Base-by-base conservation (phyloP, 2,113 vertebrate genomes). In the Ondatra zibethicus region DNA sequence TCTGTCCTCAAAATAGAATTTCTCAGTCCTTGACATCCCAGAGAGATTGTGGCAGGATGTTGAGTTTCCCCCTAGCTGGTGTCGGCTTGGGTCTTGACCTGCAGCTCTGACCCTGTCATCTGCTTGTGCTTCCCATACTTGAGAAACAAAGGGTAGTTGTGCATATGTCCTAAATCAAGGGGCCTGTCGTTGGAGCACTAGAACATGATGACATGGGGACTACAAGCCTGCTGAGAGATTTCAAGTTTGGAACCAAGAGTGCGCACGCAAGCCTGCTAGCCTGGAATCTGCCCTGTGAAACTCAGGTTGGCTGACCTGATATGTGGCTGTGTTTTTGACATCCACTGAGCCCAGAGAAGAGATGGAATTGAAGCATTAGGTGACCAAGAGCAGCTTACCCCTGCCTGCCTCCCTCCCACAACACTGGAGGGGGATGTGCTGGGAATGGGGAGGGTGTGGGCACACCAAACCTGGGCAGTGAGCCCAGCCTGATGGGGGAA, bases 41-140 rank as follows among this genome's bases (percentile, higher is more conserved):
- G 27, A 14, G 17, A 36, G 29, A 21, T 17, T 58, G 31, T 17
- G 1, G 11, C 36, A 65, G 21, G 16, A 31, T 2, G 0, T 3
- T 2, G 17, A 52, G 36, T 39, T 10, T 33, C 47, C 50, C 21
- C 42, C 23, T 29, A 27, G n/a, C 4, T 42, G 10, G 31, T 5
- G 5, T 72, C 45, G 82, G 42, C 31, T n/a, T 84, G 66, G 73
- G 52, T 50, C 75, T 25, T 78, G n/a, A 70, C 31, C 63, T 77
- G 14, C 2, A 55, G 13, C 16, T 55, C n/a, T 29, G 33, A 8
- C 3, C 21, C 31, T 75, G 65, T 39, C 16, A 78, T 14, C 68
- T 73, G 36, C 17, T 5, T 31, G 50, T 52, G 36, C 7, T 52
- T 33, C 9, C 16, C 29, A 14, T 42, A 50, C 73, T 63, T 19